Conservation (phyloP, 2,888 invertebrate genomes). For the Saturnia japonica region DNA sequence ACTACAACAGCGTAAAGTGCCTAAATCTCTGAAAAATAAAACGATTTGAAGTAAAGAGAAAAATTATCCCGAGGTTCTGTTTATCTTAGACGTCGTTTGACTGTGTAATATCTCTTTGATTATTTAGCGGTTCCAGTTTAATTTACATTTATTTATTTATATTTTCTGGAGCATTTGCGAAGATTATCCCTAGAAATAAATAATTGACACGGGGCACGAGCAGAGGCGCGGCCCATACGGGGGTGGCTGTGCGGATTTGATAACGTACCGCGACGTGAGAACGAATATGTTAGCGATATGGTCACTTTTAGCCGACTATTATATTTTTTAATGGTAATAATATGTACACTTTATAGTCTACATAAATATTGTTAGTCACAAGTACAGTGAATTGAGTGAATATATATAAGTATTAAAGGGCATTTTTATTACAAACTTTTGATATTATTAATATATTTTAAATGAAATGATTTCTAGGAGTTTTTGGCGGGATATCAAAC, state of each 20-base stretch:
- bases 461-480: too few relatives aligned
- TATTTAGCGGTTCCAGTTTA: slow-evolving; percentile 28
- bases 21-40: not conserved
- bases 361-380: not conserved
- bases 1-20: not conserved
- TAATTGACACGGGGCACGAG: slow-evolving; percentile 49
- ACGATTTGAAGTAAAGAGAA: not conserved
- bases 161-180: slow-evolving; percentile 48
- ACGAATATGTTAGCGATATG: slow-evolving; percentile 67
- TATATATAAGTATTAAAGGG: not conserved
- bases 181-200: slow-evolving; percentile 69
- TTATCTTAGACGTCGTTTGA: slow-evolving; percentile 17
- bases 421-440: too few relatives aligned
- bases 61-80: slow-evolving; percentile 6
- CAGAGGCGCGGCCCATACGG: slow-evolving; percentile 29
- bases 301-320: slow-evolving; percentile 50
- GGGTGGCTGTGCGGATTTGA: slow-evolving; percentile 52
- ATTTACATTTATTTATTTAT: slow-evolving; percentile 37
- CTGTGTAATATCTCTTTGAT: slow-evolving; percentile 22
- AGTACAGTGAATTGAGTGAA: not conserved
- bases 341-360: not conserved
- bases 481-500: too few relatives aligned
- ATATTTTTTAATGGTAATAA: slow-evolving; percentile 5
- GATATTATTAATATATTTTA: too few relatives aligned
- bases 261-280: slow-evolving; percentile 60